These are phyloP conservation scores for Rhagologus leucostigma DNA, from an alignment of 2,113 vertebrate species.

Conservation along the genomic window DNA sequence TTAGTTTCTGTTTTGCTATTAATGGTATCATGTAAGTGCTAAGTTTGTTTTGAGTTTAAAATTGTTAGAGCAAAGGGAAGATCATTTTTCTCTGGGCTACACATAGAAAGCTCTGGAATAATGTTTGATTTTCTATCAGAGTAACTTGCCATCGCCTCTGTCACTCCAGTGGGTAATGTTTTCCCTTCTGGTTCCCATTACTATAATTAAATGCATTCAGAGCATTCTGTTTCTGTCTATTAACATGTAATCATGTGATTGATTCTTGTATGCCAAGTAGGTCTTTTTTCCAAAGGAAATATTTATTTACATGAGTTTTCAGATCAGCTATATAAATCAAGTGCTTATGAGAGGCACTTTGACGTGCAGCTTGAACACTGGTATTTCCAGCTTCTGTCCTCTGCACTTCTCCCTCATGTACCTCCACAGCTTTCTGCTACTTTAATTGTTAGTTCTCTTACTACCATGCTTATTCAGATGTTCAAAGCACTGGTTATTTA, in stretches of 20 bases:
- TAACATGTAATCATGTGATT: background rate
- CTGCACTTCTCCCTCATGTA: background rate
- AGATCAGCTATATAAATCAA: background rate
- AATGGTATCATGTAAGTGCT: background rate
- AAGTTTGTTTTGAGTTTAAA: background rate
- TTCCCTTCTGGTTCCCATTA: background rate
- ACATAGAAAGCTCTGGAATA: background rate
- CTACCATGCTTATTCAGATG: background rate
- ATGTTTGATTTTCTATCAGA: background rate
- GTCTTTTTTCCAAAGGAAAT: background rate
- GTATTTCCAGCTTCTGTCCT: background rate
- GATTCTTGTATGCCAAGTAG: background rate
- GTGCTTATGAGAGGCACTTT: background rate
- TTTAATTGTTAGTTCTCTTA: background rate
- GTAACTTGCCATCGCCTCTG: background rate
- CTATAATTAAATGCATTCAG: constrained; percentile 25
- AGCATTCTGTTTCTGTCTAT: background rate
- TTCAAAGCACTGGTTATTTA: background rate
- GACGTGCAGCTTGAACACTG: background rate
- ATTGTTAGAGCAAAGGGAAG: background rate
- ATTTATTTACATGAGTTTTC: background rate
- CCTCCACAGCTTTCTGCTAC: background rate
- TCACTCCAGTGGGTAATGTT: background rate
- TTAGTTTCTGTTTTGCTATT: background rate
- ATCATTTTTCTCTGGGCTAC: background rate